Evolutionary conservation across 2,797 vertebrate genomes (phyloP).

Genomic region (Danio choprae): DNA sequence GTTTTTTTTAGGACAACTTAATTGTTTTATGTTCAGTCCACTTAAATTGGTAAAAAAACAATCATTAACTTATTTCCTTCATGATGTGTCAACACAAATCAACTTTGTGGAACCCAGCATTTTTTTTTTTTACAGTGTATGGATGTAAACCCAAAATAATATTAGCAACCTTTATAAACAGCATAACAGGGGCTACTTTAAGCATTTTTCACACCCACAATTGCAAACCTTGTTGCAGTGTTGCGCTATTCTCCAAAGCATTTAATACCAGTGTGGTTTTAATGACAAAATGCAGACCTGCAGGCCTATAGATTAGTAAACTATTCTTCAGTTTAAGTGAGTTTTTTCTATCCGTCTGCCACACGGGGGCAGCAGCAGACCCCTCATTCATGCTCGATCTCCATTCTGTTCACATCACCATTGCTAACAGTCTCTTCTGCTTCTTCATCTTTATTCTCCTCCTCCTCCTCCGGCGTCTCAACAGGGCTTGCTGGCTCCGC

Average conservation of each 20-base stretch:
- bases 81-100: no score
- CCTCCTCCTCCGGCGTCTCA: neutral
- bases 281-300: constrained; percentile 2
- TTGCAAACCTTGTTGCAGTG: neutral
- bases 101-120: no score
- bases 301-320: neutral
- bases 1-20: no score
- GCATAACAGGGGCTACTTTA: neutral
- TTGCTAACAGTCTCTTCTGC: constrained; percentile 61
- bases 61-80: no score
- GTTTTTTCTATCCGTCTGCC: neutral
- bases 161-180: no score
- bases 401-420: constrained; percentile 61
- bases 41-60: no score
- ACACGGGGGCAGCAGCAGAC: constrained; percentile 33
- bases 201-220: neutral
- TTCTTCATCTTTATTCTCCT: constrained; percentile 29
- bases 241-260: neutral
- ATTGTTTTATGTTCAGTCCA: no score
- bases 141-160: no score
- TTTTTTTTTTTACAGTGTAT: no score
- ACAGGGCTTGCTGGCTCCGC: constrained; percentile 20
- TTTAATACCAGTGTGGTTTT: neutral
- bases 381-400: constrained; percentile 38
- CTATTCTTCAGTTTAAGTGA: neutral